Base-by-base conservation (phyloP, 1,140 invertebrate species). In the Drosophila fuyamai region DNA sequence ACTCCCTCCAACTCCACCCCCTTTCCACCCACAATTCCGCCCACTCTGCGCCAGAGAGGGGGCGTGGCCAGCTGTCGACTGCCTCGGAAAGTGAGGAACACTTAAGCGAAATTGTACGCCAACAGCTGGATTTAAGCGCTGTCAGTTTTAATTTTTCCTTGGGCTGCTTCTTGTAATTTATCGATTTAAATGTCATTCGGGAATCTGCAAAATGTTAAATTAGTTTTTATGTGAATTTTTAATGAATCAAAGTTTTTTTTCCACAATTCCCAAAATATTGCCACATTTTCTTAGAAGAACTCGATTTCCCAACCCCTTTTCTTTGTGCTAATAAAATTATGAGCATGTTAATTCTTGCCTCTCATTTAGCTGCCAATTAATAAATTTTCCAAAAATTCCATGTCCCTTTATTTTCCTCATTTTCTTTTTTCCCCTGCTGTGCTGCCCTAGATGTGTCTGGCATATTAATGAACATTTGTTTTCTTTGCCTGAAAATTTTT, bases 401-500 rank as follows among this genome's bases (percentile, higher is more conserved):
- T 57, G 61, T 71, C 51, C 50, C 41, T 36, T 41, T 36, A 29
- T 58, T 53, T 61, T 80, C 10, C 36, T 0, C 58, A 40, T 14
- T 48, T 48, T 63, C 50, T 27, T 59, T 61, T 55, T 75, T 65
- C 63, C 29, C 56, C 36, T 41, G 53, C 27, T 5, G n/a, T 5
- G 36, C n/a, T 58, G 48, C 55, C 43, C 51, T 63, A 62, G 53
- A 58, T 80, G 73, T 84, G 84, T 77, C 84, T 75, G 67, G 84
- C 84, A 89, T 89, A 89, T 90, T 89, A 89, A 89, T 89, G 84
- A 81, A 79, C 85, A 88, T 88, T 88, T 88, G 83, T 80, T 86
- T 85, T 80, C 62, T 44, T 50, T 32, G 56, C 44, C 35, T 23
- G 13, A 12, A 35, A 40, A 51, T 44, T 5, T 5, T 18, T n/a